A percentile compares a stretch with the other conserved stretches of the same genome.
Conservation (phyloP, 2,797 vertebrate genomes). For the Hapalemur alaotrensis region DNA sequence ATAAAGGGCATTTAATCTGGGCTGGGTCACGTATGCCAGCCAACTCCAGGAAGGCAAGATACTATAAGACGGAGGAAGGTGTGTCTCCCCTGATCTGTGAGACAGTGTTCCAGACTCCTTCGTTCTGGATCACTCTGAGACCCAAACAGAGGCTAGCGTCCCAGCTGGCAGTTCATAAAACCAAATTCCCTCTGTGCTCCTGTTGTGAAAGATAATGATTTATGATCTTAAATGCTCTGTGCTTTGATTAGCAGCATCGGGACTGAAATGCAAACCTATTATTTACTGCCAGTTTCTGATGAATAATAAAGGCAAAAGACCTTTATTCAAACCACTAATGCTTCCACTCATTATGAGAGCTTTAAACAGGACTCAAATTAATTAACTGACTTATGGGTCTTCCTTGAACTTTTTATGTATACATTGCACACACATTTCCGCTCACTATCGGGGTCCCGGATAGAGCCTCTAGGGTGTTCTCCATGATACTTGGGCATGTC, state of each 20-base stretch:
- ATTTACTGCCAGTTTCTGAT: constrained; percentile 64
- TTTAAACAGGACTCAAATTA: constrained; percentile 32
- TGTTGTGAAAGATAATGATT: constrained; percentile 40
- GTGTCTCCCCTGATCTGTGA: not conserved
- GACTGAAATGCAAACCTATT: constrained; percentile 63
- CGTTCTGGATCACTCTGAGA: not conserved
- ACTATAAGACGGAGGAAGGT: not conserved
- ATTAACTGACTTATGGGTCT: constrained; percentile 1
- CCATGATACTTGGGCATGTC: not conserved
- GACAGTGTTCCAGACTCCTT: not conserved
- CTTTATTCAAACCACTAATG: constrained; percentile 46
- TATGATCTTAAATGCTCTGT: constrained; percentile 49
- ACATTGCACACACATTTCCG: not conserved
- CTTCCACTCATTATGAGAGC: constrained; percentile 43
- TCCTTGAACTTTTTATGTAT: constrained; percentile 7
- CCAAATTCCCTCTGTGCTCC: not conserved
- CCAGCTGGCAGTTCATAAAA: constrained; percentile 17
- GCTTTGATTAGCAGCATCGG: constrained; percentile 62
- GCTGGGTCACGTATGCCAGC: not conserved
- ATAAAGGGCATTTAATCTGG: not conserved
- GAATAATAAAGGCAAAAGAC: constrained; percentile 53
- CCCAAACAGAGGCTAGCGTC: not conserved
- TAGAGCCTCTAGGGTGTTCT: not conserved
- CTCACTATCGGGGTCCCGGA: not conserved
- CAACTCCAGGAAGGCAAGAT: not conserved